phyloP scores from a whole-genome alignment of 92 coral and sea anemone genomes.

The Zoanthus sociatus region DNA sequence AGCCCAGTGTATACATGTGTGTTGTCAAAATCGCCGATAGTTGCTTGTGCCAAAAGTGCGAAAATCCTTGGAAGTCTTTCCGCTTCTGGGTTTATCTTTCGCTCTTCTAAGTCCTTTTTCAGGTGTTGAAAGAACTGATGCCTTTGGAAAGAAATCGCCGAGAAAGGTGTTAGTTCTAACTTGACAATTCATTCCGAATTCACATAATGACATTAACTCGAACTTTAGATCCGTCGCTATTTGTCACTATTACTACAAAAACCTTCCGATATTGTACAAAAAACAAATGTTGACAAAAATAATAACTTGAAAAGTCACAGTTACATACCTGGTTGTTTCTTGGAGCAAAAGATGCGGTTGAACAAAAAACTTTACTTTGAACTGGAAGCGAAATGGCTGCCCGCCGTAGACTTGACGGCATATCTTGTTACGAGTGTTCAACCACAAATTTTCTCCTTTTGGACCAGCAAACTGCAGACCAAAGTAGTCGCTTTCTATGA shows the following conservation, averaged over 20 bases:
- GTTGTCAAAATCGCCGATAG: conserved; percentile 84
- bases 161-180: conserved; percentile 14
- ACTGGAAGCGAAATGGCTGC: conserved; percentile 89
- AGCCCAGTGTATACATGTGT: conserved; percentile 63
- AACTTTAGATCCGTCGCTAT: not conserved
- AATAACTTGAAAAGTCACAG: not conserved
- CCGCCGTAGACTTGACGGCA: conserved; percentile 92
- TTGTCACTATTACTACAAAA: not conserved
- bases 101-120: conserved; percentile 79
- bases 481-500: conserved; percentile 94
- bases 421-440: conserved; percentile 94
- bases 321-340: conserved; percentile 86
- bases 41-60: conserved; percentile 92
- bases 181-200: conserved; percentile 58
- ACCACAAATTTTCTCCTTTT: conserved; percentile 92
- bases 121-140: conserved; percentile 91
- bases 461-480: conserved; percentile 92
- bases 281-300: not conserved
- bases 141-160: conserved; percentile 67
- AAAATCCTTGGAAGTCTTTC: conserved; percentile 73
- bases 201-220: conserved; percentile 39
- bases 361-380: conserved; percentile 95
- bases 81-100: conserved; percentile 69
- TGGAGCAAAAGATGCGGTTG: conserved; percentile 94
- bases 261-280: not conserved